Conservation (phyloP, 1,140 invertebrate species). For the Portunus trituberculatus region DNA sequence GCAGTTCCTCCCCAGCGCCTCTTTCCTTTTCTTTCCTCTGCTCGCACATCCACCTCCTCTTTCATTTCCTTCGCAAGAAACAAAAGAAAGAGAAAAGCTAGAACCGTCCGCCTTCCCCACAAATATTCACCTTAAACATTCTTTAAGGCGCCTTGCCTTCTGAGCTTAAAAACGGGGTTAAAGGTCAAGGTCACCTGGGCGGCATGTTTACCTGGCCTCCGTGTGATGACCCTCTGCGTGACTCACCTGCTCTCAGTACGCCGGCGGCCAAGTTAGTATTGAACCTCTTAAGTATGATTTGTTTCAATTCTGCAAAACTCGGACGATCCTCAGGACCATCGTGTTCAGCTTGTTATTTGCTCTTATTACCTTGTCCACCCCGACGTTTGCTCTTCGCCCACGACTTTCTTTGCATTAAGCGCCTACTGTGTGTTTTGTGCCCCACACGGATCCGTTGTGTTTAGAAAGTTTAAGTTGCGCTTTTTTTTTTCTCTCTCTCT, state of each 20-base stretch:
- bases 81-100: conserved; percentile 13
- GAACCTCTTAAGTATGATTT: not conserved
- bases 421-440: not conserved
- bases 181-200: not conserved
- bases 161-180: conserved; percentile 20
- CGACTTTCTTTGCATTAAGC: conserved; percentile 21
- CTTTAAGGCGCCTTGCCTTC: not conserved
- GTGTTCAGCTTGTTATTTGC: not conserved
- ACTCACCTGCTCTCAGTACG: not conserved
- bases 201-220: not conserved
- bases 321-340: not conserved
- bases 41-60: not conserved
- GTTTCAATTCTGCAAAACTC: not conserved
- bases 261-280: not conserved
- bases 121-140: conserved; percentile 15
- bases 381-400: not conserved
- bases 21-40: not conserved
- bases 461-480: not conserved
- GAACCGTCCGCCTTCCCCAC: not conserved
- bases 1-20: not conserved
- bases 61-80: not conserved
- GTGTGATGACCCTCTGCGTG: not conserved
- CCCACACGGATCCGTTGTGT: not conserved
- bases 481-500: conserved; percentile 15
- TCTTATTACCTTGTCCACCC: conserved; percentile 27